Conservation (phyloP, 2,797 vertebrate genomes). For the Thunnus albacares region DNA sequence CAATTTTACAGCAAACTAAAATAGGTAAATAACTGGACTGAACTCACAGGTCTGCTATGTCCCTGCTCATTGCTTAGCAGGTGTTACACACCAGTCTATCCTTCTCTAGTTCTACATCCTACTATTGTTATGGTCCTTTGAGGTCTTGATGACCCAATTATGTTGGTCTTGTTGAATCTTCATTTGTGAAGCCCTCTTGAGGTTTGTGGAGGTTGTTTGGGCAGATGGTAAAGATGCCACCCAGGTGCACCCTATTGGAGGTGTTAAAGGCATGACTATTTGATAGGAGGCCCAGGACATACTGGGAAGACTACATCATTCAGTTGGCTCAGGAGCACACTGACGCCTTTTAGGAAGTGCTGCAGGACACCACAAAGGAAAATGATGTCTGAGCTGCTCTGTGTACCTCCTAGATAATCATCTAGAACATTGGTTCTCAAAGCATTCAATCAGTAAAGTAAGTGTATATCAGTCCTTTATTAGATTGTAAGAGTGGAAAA, state of each 20-base stretch:
- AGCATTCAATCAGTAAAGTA: slow-evolving; percentile 6
- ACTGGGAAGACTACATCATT: not conserved
- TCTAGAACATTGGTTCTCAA: slow-evolving; percentile 3
- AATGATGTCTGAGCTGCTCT: slow-evolving; percentile 4
- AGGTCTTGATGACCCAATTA: not conserved
- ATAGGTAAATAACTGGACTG: not conserved
- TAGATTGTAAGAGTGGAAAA: not conserved
- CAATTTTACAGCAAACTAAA: slow-evolving; percentile 2
- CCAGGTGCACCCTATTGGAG: slow-evolving; percentile 7
- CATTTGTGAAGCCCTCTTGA: not conserved
- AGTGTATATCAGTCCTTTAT: slow-evolving; percentile 3
- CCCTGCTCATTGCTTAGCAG: not conserved
- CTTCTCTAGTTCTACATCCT: not conserved
- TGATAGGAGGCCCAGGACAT: slow-evolving; percentile 10
- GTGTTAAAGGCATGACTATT: not conserved
- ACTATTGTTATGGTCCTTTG: not conserved
- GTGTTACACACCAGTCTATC: not conserved
- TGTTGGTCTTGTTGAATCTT: not conserved
- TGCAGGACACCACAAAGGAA: slow-evolving; percentile 7
- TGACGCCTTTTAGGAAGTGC: not conserved
- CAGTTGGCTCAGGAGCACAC: not conserved
- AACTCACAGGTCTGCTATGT: not conserved
- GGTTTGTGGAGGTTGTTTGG: slow-evolving; percentile 5
- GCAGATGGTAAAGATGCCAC: not conserved
- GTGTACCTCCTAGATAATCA: slow-evolving; percentile 3